Percentiles rank a stretch among this genome's conserved stretches.
Conservation (phyloP, 2,888 invertebrate genomes). For the Pedicia rivosa region DNA sequence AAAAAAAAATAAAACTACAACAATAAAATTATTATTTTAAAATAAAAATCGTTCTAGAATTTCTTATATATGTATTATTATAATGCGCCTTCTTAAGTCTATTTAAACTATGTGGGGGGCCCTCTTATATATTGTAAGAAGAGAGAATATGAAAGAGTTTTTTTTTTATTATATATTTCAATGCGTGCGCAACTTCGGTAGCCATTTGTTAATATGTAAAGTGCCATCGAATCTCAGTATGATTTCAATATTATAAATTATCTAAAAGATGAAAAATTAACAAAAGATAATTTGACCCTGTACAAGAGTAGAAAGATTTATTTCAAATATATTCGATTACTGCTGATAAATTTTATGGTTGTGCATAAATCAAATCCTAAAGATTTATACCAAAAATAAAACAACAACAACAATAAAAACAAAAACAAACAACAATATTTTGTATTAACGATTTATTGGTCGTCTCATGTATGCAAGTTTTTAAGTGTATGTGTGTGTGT, state of each 20-base stretch:
- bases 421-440: too few species aligned
- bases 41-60: too few species aligned
- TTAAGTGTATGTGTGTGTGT: too few species aligned
- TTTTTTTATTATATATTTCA: too few species aligned
- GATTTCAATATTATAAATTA: constrained; percentile 6
- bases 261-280: neutral
- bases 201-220: constrained; percentile 11
- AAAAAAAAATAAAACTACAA: too few species aligned
- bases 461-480: too few species aligned
- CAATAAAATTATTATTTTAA: too few species aligned
- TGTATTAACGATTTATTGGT: too few species aligned
- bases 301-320: constrained; percentile 5
- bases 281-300: neutral
- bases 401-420: too few species aligned
- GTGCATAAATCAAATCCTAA: constrained; percentile 7
- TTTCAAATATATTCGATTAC: constrained; percentile 8
- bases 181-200: constrained; percentile 10
- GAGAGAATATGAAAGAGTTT: too few species aligned
- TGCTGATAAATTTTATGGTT: constrained; percentile 7
- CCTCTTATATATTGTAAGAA: neutral
- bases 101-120: constrained; percentile 5
- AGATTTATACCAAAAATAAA: constrained; percentile 2
- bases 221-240: constrained; percentile 11
- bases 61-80: too few species aligned
- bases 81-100: too few species aligned